phyloP scores from a whole-genome alignment of 2,113 vertebrate genomes.

The Gadus chalcogrammus region DNA sequence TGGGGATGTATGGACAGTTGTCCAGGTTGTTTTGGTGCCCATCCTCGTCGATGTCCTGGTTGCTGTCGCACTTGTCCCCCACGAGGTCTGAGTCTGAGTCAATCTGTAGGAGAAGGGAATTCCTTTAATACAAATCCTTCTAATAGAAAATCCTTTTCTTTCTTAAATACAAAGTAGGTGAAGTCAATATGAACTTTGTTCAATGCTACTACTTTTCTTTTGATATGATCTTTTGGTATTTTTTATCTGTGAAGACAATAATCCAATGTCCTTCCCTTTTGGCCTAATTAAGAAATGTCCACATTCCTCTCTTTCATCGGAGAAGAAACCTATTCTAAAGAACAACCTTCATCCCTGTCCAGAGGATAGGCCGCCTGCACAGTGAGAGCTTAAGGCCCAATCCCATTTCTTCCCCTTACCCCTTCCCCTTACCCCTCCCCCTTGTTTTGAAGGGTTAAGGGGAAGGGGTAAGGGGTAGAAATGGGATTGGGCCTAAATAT shows the following conservation, averaged over 20 bases:
- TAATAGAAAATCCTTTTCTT: slow-evolving; percentile 29
- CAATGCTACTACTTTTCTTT: slow-evolving; percentile 45
- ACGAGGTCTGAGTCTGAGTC: slow-evolving; percentile 95
- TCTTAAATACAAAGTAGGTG: slow-evolving; percentile 27
- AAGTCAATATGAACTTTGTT: slow-evolving; percentile 20
- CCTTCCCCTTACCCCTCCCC: too few relatives aligned
- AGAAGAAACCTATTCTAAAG: slow-evolving; percentile 26
- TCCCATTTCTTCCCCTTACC: too few relatives aligned
- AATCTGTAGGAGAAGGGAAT: slow-evolving; percentile 71
- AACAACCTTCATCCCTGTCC: neutral
- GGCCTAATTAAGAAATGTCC: slow-evolving; percentile 26
- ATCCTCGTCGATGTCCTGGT: slow-evolving; percentile 97
- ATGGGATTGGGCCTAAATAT: too few relatives aligned
- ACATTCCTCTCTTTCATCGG: slow-evolving; percentile 47
- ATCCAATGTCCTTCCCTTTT: slow-evolving; percentile 34
- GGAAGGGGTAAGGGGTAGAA: too few relatives aligned
- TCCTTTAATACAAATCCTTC: slow-evolving; percentile 42
- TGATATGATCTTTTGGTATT: slow-evolving; percentile 34
- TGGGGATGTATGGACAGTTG: slow-evolving; percentile 97
- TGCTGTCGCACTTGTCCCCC: slow-evolving; percentile 94
- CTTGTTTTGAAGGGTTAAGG: too few relatives aligned
- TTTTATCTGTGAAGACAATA: slow-evolving; percentile 44
- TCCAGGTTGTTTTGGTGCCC: slow-evolving; percentile 99
- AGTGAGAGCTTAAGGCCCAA: neutral
- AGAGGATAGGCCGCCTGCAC: neutral